These are phyloP conservation scores for Pyrochroa serraticornis DNA, from an alignment of 2,888 invertebrate species.

Conservation along the genomic window DNA sequence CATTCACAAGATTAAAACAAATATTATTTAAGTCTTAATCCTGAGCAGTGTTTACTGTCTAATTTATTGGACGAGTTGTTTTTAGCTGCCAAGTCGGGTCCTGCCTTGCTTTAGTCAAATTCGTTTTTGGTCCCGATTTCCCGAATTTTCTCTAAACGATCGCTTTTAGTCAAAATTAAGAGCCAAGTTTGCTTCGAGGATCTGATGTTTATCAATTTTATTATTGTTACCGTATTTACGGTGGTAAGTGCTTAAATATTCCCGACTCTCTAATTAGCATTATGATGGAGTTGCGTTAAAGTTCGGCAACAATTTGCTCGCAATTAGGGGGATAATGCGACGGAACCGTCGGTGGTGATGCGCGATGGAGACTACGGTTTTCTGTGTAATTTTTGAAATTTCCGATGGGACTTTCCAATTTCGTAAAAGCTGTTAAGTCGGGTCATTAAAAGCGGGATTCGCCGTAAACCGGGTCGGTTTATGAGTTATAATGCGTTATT, in stretches of 20 bases:
- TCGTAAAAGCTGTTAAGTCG: constrained; percentile 10
- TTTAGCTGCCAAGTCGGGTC: too few relatives aligned
- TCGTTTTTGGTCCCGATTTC: too few relatives aligned
- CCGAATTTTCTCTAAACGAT: too few relatives aligned
- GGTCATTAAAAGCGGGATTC: constrained; percentile 15
- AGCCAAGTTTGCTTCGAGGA: too few relatives aligned
- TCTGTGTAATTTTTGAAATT: constrained; percentile 1
- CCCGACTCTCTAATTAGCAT: constrained; percentile 7
- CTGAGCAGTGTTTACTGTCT: too few relatives aligned
- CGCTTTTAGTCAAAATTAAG: too few relatives aligned
- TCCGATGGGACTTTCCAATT: constrained; percentile 8
- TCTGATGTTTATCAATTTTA: constrained; percentile 3
- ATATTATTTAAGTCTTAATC: too few relatives aligned
- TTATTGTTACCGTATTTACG: constrained; percentile 11
- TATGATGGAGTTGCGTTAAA: constrained; percentile 12
- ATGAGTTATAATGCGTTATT: constrained; percentile 22
- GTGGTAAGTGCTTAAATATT: constrained; percentile 8
- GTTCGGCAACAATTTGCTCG: not conserved
- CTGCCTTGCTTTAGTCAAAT: too few relatives aligned
- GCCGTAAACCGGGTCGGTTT: constrained; percentile 15
- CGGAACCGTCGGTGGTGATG: not conserved
- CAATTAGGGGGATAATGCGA: not conserved
- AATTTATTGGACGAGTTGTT: too few relatives aligned
- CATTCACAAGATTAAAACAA: too few relatives aligned
- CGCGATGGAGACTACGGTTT: not conserved